Base-by-base conservation (phyloP, 2,888 invertebrate genomes). In the Sclerodermus sp. region DNA sequence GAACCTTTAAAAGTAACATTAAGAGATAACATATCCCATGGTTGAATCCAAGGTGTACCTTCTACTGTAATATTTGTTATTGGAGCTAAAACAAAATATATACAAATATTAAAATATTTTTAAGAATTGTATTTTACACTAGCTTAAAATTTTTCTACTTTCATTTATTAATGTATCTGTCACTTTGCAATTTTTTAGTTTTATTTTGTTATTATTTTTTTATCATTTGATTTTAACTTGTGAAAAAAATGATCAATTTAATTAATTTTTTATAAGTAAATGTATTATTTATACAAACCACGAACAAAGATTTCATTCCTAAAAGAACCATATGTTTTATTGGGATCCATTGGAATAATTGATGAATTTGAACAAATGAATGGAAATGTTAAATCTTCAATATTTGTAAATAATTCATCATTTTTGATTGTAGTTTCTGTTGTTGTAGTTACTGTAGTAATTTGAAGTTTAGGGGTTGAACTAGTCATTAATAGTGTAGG, bases 11-110 rank as follows among this genome's bases (percentile, higher is more conserved):
- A 94, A 34, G 84, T 84, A 2, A 90, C 84, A 57, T 84, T 81
- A 8, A 94, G 75, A 47, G 86, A 83, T 18, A 93, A 77, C 40
- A 92, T 79, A 47, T 91, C 91, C 30, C 91, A 92, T 53, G 89
- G 90, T 64, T 90, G 86, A 30, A 94, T 80, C 92, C 93, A 93
- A 68, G 88, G 88, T 48, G 86, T 85, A 0, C 93, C 93, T 2
- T 82, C 85, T 1, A 90, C 84, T 42, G 85, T 85, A 8, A 93
- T 81, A 50, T 85, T 84, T 1, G 82, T 76, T 60, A 93, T 83
- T 1, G 92, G 89, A 58, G 85, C 93, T 92, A 74, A n/a, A 52
- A 49, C 36, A 23, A 10, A 8, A 23, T 14, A 12, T 36, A 44
- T 38, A 39, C n/a, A n/a, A 40, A 8, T 30, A 36, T 44, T 34